Conservation (phyloP, 2,797 vertebrate genomes). For the Sternarchorhynchus goeldii region DNA sequence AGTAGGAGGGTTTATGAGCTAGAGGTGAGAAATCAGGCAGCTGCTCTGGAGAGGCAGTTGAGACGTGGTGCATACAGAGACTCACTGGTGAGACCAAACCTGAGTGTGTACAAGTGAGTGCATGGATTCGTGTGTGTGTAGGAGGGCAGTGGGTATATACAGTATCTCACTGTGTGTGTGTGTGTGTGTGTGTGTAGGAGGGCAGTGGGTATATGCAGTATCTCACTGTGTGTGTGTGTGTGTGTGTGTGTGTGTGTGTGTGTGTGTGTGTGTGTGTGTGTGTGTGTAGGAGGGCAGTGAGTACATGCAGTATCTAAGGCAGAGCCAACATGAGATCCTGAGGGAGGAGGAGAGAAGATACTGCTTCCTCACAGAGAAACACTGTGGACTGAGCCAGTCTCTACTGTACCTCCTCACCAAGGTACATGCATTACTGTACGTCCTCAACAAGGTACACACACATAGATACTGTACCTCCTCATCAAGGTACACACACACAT, state of each 20-base stretch:
- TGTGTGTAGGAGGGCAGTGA: slow-evolving; percentile 83
- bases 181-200: slow-evolving; percentile 20
- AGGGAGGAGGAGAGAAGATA: slow-evolving; percentile 94
- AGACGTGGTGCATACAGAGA: slow-evolving; percentile 83
- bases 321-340: slow-evolving; percentile 89
- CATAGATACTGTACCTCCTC: not conserved
- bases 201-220: slow-evolving; percentile 20
- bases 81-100: slow-evolving; percentile 79
- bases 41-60: slow-evolving; percentile 84
- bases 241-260: slow-evolving; percentile 18
- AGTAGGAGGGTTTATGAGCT: slow-evolving; percentile 91
- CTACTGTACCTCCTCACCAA: slow-evolving; percentile 78
- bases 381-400: slow-evolving; percentile 81
- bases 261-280: slow-evolving; percentile 26
- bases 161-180: not conserved
- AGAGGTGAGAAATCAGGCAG: slow-evolving; percentile 87
- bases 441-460: not conserved
- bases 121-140: not conserved
- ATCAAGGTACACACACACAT: not conserved
- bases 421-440: slow-evolving; percentile 59
- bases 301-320: slow-evolving; percentile 85
- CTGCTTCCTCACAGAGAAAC: slow-evolving; percentile 93
- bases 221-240: slow-evolving; percentile 2
- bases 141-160: not conserved
- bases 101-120: not conserved